These are phyloP conservation scores for Endotricha flammealis DNA, from an alignment of 2,888 invertebrate genomes.

Conservation along the genomic window DNA sequence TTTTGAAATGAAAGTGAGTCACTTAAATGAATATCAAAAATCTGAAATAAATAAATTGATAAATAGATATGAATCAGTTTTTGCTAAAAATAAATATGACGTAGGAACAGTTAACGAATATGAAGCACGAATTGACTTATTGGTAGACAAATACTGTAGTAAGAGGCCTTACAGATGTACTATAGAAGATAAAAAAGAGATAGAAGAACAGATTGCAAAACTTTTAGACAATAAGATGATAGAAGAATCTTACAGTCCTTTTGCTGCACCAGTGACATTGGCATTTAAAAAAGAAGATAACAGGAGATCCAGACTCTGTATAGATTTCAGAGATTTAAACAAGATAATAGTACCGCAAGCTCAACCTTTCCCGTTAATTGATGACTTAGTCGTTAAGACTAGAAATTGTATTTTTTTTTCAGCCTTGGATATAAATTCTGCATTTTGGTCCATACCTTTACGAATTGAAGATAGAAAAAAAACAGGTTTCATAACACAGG, in stretches of 20 bases:
- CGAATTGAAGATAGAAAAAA: constrained; percentile 31
- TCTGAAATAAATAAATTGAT: constrained; percentile 15
- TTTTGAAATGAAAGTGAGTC: constrained; percentile 12
- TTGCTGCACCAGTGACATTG: constrained; percentile 25
- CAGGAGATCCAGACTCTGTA: constrained; percentile 30
- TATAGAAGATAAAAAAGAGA: constrained; percentile 19
- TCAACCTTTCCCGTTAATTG: constrained; percentile 36
- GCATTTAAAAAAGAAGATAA: constrained; percentile 23
- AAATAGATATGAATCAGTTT: constrained; percentile 15
- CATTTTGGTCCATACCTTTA: constrained; percentile 42
- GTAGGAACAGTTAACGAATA: constrained; percentile 23
- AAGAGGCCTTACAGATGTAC: constrained; percentile 24
- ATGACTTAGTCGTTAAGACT: constrained; percentile 34
- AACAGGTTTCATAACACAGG: constrained; percentile 28
- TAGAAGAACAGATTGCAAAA: constrained; percentile 19
- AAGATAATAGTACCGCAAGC: constrained; percentile 32
- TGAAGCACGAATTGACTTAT: constrained; percentile 25
- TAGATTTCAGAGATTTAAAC: constrained; percentile 32
- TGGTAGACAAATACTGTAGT: constrained; percentile 24
- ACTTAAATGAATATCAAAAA: constrained; percentile 12
- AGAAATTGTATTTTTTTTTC: constrained; percentile 35
- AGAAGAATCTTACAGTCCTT: constrained; percentile 22
- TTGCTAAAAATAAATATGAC: constrained; percentile 25
- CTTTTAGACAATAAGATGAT: constrained; percentile 17
- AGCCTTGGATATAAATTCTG: constrained; percentile 38